Conservation (phyloP, 2,113 vertebrate genomes). For the Acinonyx jubatus region DNA sequence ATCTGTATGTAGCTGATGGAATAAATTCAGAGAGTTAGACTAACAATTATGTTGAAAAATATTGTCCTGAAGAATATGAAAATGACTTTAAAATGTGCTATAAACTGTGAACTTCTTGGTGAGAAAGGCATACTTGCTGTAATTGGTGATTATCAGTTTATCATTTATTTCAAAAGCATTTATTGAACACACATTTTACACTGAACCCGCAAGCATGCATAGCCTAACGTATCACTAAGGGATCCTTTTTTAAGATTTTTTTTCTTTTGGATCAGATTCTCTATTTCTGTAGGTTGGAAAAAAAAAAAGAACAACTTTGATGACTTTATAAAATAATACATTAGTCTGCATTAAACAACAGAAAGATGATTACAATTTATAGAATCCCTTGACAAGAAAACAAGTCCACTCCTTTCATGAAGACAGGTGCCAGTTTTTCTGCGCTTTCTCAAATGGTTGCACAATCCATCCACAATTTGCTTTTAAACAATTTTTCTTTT, state of each 20-base stretch:
- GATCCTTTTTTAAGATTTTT: neutral
- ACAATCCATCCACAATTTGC: neutral
- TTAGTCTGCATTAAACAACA: neutral
- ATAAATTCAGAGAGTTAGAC: neutral
- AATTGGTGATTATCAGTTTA: neutral
- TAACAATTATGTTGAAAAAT: slow-evolving; percentile 2
- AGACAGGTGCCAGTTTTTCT: neutral
- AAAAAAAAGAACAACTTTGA: neutral
- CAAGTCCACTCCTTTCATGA: neutral
- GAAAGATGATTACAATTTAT: neutral
- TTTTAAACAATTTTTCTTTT: slow-evolving; percentile 26
- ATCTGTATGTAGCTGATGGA: neutral
- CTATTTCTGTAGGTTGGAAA: neutral
- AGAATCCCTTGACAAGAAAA: neutral
- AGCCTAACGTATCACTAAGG: neutral
- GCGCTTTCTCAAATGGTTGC: neutral
- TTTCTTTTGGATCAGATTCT: neutral
- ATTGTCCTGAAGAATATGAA: neutral
- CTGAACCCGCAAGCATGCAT: neutral
- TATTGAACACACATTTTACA: neutral
- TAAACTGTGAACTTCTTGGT: neutral
- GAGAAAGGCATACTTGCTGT: neutral
- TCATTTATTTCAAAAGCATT: neutral
- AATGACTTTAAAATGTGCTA: neutral
- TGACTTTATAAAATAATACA: neutral